A percentile compares a stretch with the other conserved stretches of the same genome.
Conservation (phyloP, 2,113 vertebrate species). For the Xiphophorus hellerii region DNA sequence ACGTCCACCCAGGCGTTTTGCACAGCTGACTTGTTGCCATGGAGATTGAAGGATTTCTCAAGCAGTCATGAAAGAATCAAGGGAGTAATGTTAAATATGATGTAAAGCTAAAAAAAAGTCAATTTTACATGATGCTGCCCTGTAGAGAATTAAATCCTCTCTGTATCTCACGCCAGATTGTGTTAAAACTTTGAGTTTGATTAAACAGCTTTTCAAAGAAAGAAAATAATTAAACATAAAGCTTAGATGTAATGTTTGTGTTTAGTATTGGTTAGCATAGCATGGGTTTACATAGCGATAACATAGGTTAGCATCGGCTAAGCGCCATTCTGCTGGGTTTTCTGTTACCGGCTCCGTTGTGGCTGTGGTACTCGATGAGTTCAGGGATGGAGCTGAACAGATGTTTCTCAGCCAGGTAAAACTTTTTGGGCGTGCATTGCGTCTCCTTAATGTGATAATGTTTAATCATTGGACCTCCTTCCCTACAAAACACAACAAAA, state of each 20-base stretch:
- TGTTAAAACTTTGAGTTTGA: not conserved
- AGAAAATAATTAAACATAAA: not conserved
- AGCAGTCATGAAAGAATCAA: too few relatives aligned
- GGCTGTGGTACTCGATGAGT: conserved; percentile 94
- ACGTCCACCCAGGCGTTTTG: too few relatives aligned
- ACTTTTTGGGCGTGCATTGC: conserved; percentile 5
- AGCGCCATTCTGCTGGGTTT: not conserved
- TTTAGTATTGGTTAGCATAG: not conserved
- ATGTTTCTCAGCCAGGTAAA: conserved; percentile 90
- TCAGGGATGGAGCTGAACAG: conserved; percentile 89
- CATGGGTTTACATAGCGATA: too few relatives aligned
- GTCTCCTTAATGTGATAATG: conserved; percentile 72
- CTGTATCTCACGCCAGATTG: too few relatives aligned
- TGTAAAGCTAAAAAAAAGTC: too few relatives aligned
- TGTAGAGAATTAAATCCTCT: too few relatives aligned
- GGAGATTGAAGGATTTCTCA: too few relatives aligned
- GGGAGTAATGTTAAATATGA: too few relatives aligned
- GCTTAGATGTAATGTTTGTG: not conserved
- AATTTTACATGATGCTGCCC: too few relatives aligned
- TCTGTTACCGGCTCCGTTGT: conserved; percentile 90
- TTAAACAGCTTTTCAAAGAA: not conserved
- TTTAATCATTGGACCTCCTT: conserved; percentile 37
- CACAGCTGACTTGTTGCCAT: too few relatives aligned
- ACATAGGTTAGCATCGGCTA: too few relatives aligned
- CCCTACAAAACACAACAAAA: conserved; percentile 28